Evolutionary conservation across 2,888 invertebrate genomes (phyloP), one percentile per base, ranked within the genome.

Genomic region (Malthinus flaveolus): DNA sequence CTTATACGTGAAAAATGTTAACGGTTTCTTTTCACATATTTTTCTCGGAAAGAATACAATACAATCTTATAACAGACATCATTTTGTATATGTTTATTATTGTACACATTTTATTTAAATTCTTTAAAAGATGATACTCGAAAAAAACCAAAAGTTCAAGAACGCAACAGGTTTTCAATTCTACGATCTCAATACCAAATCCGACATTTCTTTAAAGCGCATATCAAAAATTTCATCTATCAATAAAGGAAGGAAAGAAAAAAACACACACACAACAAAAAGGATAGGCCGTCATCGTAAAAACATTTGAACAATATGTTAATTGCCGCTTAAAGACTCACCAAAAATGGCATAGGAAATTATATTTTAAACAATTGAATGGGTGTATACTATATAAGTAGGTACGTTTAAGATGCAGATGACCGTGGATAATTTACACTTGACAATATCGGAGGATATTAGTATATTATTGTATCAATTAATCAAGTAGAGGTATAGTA

Each of bases 361-460:
- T 15, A 42, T 12, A 23, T 23, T 23, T 15, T n/a, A n/a, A 42
- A 42, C 39, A 42, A 42, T 42, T n/a, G 39, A 42, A 42, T 42
- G 39, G 39, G 39, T 42, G 39, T 42, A 42, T n/a, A 13, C 39
- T 23, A 23, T 15, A 42, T 12, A 42, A 56, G n/a, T n/a, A n/a
- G 34, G 45, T 50, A 39, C 47, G 37, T 46, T 34, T 48, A 34
- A 62, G 39, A 39, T 56, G 54, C 56, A 55, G 51, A 59, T 56
- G 55, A 42, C 55, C 55, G 56, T 62, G 59, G 55, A 55, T 56
- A 49, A 49, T 54, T 61, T 59, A 59, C 55, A 59, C 58, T 59
- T 59, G 62, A 62, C 58, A 62, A 56, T 62, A 55, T 62, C 59
- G 47, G 59, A 62, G 51, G 58, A 56, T 62, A 55, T 62, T 56